Evolutionary conservation across 2,113 vertebrate genomes (phyloP).

Genomic region (Oncorhynchus gorbuscha): DNA sequence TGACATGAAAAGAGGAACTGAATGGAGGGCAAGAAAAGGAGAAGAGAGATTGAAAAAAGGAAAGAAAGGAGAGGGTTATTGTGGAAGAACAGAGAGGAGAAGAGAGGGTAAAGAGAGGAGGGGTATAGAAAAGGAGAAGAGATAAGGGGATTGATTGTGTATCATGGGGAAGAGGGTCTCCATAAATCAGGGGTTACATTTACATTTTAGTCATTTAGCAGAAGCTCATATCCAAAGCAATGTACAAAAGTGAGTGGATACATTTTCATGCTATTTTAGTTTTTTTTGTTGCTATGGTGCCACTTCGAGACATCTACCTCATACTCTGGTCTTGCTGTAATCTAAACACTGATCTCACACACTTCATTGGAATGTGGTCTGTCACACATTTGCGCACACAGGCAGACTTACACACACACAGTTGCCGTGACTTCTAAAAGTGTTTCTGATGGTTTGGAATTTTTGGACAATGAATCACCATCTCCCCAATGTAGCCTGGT

Average conservation of each 20-base stretch:
- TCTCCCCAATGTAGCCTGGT: background rate
- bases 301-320: conserved; percentile 26
- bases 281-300: background rate
- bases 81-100: background rate
- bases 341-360: background rate
- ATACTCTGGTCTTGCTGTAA: conserved; percentile 1
- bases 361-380: background rate
- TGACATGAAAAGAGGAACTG: background rate
- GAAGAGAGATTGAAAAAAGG: background rate
- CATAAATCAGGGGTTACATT: background rate
- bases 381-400: background rate
- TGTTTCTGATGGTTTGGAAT: no score
- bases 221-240: no score
- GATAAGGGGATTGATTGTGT: conserved; percentile 18
- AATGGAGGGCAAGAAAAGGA: background rate
- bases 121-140: conserved; percentile 11
- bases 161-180: background rate
- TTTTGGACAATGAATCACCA: no score
- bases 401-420: background rate
- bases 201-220: no score
- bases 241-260: no score
- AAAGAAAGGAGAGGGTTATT: conserved; percentile 5
- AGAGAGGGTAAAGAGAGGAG: background rate
- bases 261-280: no score
- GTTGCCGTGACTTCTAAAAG: no score